These are phyloP conservation scores for Aptenodytes patagonicus DNA, from an alignment of 2,113 vertebrate genomes.

Conservation along the genomic window DNA sequence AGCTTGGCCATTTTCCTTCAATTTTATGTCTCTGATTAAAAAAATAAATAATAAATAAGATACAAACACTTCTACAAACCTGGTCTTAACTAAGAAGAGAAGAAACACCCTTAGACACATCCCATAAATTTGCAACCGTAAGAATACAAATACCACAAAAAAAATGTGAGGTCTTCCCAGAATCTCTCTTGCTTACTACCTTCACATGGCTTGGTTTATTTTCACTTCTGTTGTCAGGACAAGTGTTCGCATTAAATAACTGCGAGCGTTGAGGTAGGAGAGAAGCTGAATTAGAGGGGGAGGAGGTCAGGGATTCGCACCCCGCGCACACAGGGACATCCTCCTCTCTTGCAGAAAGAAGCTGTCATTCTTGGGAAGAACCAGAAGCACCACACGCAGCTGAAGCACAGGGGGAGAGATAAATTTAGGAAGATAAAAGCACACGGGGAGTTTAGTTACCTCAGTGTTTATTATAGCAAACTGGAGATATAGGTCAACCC, in stretches of 20 bases:
- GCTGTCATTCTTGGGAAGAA: background rate
- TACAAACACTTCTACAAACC: background rate
- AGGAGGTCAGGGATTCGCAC: background rate
- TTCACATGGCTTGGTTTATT: background rate
- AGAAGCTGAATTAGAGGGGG: background rate
- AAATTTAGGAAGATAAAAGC: slow-evolving; percentile 30
- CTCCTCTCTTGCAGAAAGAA: background rate
- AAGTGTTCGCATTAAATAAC: background rate
- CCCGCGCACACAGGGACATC: background rate
- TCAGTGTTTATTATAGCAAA: slow-evolving; percentile 14
- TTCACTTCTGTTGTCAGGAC: background rate
- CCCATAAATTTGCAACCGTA: background rate
- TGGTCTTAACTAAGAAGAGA: background rate
- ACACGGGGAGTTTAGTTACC: background rate
- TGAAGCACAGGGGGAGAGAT: background rate
- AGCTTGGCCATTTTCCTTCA: background rate
- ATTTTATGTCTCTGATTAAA: background rate
- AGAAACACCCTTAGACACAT: background rate
- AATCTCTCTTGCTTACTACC: background rate
- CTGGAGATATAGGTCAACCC: slow-evolving; percentile 18
- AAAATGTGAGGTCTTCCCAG: background rate
- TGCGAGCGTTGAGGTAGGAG: background rate
- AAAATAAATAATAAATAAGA: background rate
- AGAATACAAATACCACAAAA: background rate
- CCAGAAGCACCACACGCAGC: slow-evolving; percentile 10